Evolutionary conservation across 2,113 vertebrate genomes (phyloP), one percentile per base, ranked within the genome.

Genomic region (Cyprinodon tularosa): DNA sequence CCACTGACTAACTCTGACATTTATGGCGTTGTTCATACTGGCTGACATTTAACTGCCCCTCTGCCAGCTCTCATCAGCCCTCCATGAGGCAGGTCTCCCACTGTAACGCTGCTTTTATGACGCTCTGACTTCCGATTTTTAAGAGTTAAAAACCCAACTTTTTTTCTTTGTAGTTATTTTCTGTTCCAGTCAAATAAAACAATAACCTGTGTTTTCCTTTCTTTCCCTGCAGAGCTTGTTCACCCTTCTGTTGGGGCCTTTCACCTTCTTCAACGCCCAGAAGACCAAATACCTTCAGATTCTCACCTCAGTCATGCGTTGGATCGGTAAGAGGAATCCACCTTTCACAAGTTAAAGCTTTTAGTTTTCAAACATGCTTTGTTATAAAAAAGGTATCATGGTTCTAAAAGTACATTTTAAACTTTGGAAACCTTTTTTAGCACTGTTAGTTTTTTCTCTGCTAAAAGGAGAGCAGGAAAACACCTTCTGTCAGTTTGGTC

Each of bases 231-330:
- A 99, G 98, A 93, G 92, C 14, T 71, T 92, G 4, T 99, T 99
- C 90, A 96, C 95, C 0, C 82, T 99, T 11, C 83, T 96, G 13
- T 85, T 99, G 67, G 98, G 97, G n/a, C 98, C 98, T 0, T 99
- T 99, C 88, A 96, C 96, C 71, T 99, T 99, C 93, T 99, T 99
- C 88, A 97, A 94, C 0, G 97, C 97, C 50, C 98, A 99, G 94
- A 99, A 99, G 93, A 99, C 98, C 59, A 99, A 99, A 84, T 99
- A 99, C 70, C 96, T 99, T 12, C 98, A 99, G 90, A 97, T 99
- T 81, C 88, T 98, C 89, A 99, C 98, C 0, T 99, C 98, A 0
- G 90, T 98, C 57, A 98, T 98, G 98, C 94, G 98, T 77, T 99
- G 98, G 98, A 94, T 99, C 12, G 98, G 98, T 99, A 93, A 99